These are phyloP conservation scores for Conger conger DNA, from an alignment of 2,113 vertebrate genomes.

Conservation along the genomic window DNA sequence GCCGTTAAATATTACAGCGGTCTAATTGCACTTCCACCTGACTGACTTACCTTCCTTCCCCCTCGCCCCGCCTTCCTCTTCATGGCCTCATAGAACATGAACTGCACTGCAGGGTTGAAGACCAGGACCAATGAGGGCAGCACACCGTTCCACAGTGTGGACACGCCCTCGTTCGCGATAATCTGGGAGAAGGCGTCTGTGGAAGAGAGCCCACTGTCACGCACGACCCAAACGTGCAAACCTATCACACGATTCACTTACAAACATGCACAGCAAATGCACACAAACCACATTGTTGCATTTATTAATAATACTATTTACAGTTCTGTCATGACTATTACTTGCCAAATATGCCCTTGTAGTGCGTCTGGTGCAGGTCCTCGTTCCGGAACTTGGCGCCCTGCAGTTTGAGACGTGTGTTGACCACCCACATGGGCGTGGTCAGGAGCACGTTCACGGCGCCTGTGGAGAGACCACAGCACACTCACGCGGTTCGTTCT, in stretches of 20 bases:
- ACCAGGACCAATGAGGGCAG: conserved; percentile 77
- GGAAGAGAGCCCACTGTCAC: neutral
- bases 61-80: conserved; percentile 67
- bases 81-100: conserved; percentile 78
- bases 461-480: conserved; percentile 52
- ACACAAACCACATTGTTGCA: neutral
- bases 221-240: neutral
- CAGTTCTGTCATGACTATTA: too few relatives aligned
- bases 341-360: conserved; percentile 74
- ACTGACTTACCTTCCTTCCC: conserved; percentile 55
- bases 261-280: neutral
- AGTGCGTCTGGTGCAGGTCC: conserved; percentile 73
- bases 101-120: conserved; percentile 75
- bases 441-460: conserved; percentile 74
- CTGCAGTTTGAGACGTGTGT: conserved; percentile 77
- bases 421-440: conserved; percentile 81
- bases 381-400: conserved; percentile 76
- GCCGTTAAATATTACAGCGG: too few relatives aligned
- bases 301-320: too few relatives aligned
- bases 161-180: conserved; percentile 66
- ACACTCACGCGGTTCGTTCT: neutral
- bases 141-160: conserved; percentile 71
- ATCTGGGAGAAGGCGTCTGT: conserved; percentile 77
- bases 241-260: neutral
- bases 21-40: neutral